Evolutionary conservation across 2,113 vertebrate species (phyloP).

Genomic region (Motacilla tschutschensis): DNA sequence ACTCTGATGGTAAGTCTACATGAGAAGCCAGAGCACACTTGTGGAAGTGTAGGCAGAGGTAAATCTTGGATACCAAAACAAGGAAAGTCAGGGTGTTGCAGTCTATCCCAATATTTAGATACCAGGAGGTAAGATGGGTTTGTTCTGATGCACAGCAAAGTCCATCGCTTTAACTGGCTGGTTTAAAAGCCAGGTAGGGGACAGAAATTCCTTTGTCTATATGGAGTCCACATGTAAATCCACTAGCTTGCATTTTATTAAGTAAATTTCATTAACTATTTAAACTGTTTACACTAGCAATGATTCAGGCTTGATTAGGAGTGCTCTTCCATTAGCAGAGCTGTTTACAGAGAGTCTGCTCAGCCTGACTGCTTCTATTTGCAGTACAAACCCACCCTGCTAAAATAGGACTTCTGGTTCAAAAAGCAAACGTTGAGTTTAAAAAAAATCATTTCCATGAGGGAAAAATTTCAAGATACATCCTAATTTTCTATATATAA

Average conservation of each 20-base stretch:
- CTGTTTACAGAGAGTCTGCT: not conserved
- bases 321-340: not conserved
- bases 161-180: not conserved
- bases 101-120: not conserved
- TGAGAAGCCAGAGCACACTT: not conserved
- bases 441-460: not conserved
- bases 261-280: not conserved
- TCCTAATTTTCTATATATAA: not conserved
- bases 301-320: not conserved
- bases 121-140: not conserved
- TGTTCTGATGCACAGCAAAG: not conserved
- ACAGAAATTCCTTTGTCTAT: not conserved
- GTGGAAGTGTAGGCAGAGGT: fast-evolving
- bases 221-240: not conserved
- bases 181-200: not conserved
- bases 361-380: not conserved
- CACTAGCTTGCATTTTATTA: not conserved
- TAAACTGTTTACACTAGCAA: not conserved
- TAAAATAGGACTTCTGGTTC: not conserved
- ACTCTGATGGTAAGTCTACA: not conserved
- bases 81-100: not conserved
- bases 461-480: not conserved
- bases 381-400: not conserved
- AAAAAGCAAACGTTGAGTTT: not conserved
- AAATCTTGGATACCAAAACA: not conserved